phyloP scores from a whole-genome alignment of 2,888 invertebrate genomes.

The Cataglyphis cursor region DNA sequence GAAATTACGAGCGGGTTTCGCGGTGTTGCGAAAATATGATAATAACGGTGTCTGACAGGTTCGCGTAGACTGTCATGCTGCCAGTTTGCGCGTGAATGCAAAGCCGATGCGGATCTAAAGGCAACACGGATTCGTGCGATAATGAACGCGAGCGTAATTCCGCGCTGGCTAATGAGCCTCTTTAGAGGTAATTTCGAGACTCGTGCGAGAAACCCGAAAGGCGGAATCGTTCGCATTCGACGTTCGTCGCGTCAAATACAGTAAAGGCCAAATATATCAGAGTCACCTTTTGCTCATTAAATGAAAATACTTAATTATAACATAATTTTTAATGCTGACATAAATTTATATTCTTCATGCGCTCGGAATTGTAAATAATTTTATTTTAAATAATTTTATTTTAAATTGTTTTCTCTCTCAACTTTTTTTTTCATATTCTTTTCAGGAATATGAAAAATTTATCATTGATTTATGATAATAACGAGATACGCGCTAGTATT shows the following conservation, averaged over 20 bases:
- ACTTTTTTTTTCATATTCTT: no score
- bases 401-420: not conserved
- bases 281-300: not conserved
- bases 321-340: not conserved
- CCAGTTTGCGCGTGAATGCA: conserved; percentile 34
- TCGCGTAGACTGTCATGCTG: conserved; percentile 17
- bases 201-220: not conserved
- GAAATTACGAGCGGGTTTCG: conserved; percentile 43
- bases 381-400: not conserved
- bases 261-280: not conserved
- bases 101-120: conserved; percentile 15
- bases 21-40: conserved; percentile 52
- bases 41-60: conserved; percentile 47
- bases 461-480: not conserved
- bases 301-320: not conserved
- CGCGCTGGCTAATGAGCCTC: conserved; percentile 45
- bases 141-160: conserved; percentile 46
- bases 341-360: not conserved
- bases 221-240: conserved; percentile 13
- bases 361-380: not conserved
- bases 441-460: not conserved
- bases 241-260: conserved; percentile 7
- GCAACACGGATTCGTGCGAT: conserved; percentile 44
- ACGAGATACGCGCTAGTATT: not conserved
- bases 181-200: conserved; percentile 42